A percentile compares a stretch with the other conserved stretches of the same genome.
Evolutionary conservation across 2,797 vertebrate species (phyloP).

Genomic region (Melanogrammus aeglefinus): DNA sequence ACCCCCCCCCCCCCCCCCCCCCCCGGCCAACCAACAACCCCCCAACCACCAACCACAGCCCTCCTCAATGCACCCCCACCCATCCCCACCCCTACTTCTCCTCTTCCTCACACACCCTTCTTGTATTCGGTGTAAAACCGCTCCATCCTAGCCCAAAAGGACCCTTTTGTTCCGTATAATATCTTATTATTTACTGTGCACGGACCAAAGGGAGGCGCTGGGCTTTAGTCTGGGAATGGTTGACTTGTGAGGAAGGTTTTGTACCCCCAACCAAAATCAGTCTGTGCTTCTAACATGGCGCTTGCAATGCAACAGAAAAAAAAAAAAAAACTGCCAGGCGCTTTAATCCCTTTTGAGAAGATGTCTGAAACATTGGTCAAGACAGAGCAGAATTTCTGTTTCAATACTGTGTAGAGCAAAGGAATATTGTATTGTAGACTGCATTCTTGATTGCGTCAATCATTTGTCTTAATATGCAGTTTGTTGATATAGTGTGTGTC

Average conservation of each 20-base stretch:
- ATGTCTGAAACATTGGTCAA: background rate
- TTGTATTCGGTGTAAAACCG: slow-evolving; percentile 60
- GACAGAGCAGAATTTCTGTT: background rate
- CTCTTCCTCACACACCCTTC: slow-evolving; percentile 66
- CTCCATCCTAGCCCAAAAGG: slow-evolving; percentile 1
- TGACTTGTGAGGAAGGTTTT: slow-evolving; percentile 49
- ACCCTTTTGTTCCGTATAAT: slow-evolving; percentile 32
- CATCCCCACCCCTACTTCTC: background rate
- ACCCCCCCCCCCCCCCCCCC: slow-evolving; percentile 49
- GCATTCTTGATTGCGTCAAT: background rate
- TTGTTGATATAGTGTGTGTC: background rate
- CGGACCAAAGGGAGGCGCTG: slow-evolving; percentile 21
- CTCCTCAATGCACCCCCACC: slow-evolving; percentile 45
- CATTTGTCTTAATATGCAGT: background rate
- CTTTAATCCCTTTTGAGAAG: slow-evolving; percentile 46
- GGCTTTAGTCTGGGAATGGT: slow-evolving; percentile 29
- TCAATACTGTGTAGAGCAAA: background rate
- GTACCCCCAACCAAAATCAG: slow-evolving; percentile 65
- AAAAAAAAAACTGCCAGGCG: slow-evolving; percentile 51
- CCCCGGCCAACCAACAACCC: slow-evolving; percentile 49
- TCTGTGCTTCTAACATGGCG: slow-evolving; percentile 79
- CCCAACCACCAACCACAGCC: slow-evolving; percentile 54
- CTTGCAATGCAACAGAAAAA: slow-evolving; percentile 61
- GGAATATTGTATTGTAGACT: background rate
- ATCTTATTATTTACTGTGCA: slow-evolving; percentile 3